Evolutionary conservation across 2,888 invertebrate species (phyloP), one percentile per base, ranked within the genome.

Genomic region (Thereva nobilitata): DNA sequence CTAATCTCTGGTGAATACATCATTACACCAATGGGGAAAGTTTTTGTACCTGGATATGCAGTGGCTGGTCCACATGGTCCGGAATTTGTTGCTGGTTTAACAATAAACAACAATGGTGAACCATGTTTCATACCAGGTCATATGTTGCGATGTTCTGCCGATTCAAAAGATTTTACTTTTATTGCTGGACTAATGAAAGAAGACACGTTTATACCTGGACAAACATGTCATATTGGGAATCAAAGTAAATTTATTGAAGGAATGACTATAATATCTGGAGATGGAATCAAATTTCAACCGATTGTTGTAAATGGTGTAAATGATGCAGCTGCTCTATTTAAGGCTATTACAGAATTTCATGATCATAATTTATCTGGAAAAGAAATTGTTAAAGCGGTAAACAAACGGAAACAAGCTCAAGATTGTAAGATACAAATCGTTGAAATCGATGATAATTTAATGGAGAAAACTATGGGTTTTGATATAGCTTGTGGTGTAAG

Each of bases 191-290:
- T 86, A 74, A 86, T 88, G 83, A 84, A 86, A 0, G 86, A 87
- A 73, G 86, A 86, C 45, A 84, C 86, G 66, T 89, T 89, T 73
- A 83, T 88, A 9, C 87, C 89, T 0, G 89, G 89, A 4, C 89
- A 89, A 80, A 84, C 86, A 70, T 87, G 89, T 0, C 85, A 84
- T 72, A 89, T 88, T 5, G 87, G 88, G 74, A 85, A 85, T 68
- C 88, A 88, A 4, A 87, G 87, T 72, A 87, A 89, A 71, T 89
- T 89, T 74, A 86, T 89, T 4, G 87, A 88, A 0, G 89, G 89
- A 0, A 88, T 89, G 80, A 87, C 89, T 0, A 86, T 89, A 9
- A 87, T 88, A 73, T 88, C 88, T 2, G 82, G 84, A 54, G 86
- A 85, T 72, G 86, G 85, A 0, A 86, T 87, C 0, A 89, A 90